Conservation (phyloP, 2,888 invertebrate genomes). For the Dryococelus australis region DNA sequence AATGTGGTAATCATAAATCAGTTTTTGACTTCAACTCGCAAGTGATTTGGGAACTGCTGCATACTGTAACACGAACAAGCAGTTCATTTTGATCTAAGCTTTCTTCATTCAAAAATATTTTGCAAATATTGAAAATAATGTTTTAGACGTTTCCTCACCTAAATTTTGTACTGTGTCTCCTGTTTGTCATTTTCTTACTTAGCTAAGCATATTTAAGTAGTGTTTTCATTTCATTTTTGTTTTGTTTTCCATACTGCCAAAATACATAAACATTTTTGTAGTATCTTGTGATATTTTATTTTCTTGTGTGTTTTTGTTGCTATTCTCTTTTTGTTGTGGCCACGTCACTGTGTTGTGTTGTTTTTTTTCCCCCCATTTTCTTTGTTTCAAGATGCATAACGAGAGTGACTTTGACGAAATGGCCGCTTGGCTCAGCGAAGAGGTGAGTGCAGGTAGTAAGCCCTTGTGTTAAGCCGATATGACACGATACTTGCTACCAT, state of each 20-base stretch:
- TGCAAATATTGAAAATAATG: too few species aligned
- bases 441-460: constrained; percentile 67
- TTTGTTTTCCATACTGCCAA: background rate
- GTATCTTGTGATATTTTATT: constrained; percentile 43
- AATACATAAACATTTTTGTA: background rate
- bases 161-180: background rate
- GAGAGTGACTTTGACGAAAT: constrained; percentile 93
- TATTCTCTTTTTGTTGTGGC: constrained; percentile 49
- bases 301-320: constrained; percentile 54
- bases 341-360: constrained; percentile 45
- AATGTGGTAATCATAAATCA: too few species aligned
- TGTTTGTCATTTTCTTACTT: too few species aligned
- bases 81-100: too few species aligned
- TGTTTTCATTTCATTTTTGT: background rate
- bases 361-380: constrained; percentile 42
- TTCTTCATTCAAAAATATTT: too few species aligned
- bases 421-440: constrained; percentile 90
- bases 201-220: constrained; percentile 3
- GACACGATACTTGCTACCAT: too few species aligned
- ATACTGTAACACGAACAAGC: too few species aligned
- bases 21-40: too few species aligned
- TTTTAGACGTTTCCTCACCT: constrained; percentile 19
- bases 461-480: too few species aligned
- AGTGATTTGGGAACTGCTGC: too few species aligned
- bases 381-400: constrained; percentile 59